Base-by-base conservation (phyloP, 2,888 invertebrate species). In the Chrysotoxum bicinctum region DNA sequence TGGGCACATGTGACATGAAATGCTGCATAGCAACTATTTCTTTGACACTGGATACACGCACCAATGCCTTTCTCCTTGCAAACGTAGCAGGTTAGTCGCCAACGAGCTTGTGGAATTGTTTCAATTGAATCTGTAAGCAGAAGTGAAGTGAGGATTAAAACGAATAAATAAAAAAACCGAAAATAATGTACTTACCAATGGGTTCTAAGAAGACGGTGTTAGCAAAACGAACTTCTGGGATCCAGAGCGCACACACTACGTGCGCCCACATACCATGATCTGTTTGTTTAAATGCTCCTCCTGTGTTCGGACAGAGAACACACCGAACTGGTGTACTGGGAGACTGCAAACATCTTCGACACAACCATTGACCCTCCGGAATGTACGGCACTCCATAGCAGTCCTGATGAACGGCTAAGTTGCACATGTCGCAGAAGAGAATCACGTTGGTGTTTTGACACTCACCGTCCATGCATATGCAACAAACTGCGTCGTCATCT, bases 1-100 rank as follows among this genome's bases (percentile, higher is more conserved):
- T 99, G 98, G 0, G 99, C 99, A 92, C 99, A 99, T 0, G 99
- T 99, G 3, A 99, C 99, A 91, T 99, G 99, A 93, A 99, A 99
- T 0, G 99, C 99, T 9, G 98, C 97, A 91, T 98, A 99, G 91
- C 99, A 99, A 92, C 97, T 98, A 88, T 95, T 96, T 90, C 98
- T 97, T 92, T 99, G 98, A 91, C 99, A 99, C 92, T 99, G 99
- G 87, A 99, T 99, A 90, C 99, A 99, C 0, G 99, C 99, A 5
- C 99, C 99, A 0, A 96, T 96, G 35, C 96, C 96, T 79, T 96
- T 94, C 89, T 97, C 97, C 90, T 98, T 98, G 92, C 99, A 99
- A 70, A 99, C 97, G 92, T 98, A 98, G 91, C 99, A 99, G 0
- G 96, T 96, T n/a, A 99, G 94, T 89, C 97, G 97, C 97, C 98